A percentile compares a stretch with the other conserved stretches of the same genome.
phyloP scores from a whole-genome alignment of 2,888 invertebrate species.

The Myopa testacea region DNA sequence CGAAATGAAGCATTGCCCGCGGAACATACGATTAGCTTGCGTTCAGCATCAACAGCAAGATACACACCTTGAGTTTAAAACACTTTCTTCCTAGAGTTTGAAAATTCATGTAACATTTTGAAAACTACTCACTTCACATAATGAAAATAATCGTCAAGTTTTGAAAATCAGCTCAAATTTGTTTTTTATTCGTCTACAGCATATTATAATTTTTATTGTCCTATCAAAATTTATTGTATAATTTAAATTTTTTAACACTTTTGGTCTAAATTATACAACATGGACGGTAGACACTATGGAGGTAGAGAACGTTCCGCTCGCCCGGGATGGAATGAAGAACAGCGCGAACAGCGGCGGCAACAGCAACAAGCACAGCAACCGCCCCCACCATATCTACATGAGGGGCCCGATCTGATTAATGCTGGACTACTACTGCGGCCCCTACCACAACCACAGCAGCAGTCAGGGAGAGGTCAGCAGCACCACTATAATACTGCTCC shows the following conservation, averaged over 20 bases:
- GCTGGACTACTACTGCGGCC: no score
- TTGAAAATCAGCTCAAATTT: constrained; percentile 25
- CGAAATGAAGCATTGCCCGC: constrained; percentile 1
- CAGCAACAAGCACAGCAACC: background rate
- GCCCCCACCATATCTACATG: background rate
- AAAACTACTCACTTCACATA: background rate
- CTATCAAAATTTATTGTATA: constrained; percentile 44
- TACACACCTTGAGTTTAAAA: no score
- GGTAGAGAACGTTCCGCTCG: constrained; percentile 39
- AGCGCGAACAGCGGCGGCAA: background rate
- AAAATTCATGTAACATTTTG: no score
- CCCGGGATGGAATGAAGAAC: background rate
- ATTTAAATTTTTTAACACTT: constrained; percentile 30
- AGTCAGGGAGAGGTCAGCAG: background rate
- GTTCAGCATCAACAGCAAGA: background rate
- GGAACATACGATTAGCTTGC: background rate
- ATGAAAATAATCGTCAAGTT: background rate
- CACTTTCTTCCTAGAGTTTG: no score
- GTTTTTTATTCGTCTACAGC: constrained; percentile 35
- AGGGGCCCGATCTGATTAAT: no score
- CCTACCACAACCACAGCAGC: background rate
- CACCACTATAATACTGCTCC: constrained; percentile 1
- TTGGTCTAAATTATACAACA: constrained; percentile 40
- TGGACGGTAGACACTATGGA: constrained; percentile 30
- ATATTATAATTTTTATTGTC: constrained; percentile 34